Evolutionary conservation across 2,113 vertebrate species (phyloP).

Genomic region (Indicator indicator): DNA sequence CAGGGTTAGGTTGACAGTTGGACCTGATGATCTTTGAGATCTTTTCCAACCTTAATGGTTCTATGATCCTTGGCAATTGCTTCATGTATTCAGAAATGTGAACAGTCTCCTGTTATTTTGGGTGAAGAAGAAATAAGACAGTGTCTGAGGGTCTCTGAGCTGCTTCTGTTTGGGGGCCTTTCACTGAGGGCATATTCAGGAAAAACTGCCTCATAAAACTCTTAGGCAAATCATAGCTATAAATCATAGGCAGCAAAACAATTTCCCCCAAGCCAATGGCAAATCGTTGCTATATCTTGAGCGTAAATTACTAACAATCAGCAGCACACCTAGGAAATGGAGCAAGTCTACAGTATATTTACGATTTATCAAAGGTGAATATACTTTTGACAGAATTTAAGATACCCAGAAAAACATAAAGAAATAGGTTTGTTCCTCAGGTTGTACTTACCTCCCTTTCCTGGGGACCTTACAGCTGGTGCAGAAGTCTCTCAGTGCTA

Average conservation of each 20-base stretch:
- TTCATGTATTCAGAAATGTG: neutral
- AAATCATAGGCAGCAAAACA: conserved; percentile 72
- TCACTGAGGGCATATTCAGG: conserved; percentile 64
- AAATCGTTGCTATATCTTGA: conserved; percentile 72
- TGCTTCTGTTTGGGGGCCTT: conserved; percentile 55
- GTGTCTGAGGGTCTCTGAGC: conserved; percentile 47
- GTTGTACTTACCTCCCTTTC: conserved; percentile 43
- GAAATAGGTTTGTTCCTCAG: conserved; percentile 63
- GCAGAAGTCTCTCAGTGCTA: conserved; percentile 23
- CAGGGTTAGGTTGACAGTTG: no score
- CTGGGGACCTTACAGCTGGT: conserved; percentile 6
- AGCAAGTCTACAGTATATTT: conserved; percentile 68
- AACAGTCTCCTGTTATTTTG: conserved; percentile 35
- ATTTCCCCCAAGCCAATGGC: conserved; percentile 73
- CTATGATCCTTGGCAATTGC: neutral
- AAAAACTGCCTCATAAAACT: conserved; percentile 74
- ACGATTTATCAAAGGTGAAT: conserved; percentile 67
- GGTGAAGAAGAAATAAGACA: conserved; percentile 50
- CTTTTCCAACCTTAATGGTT: no score
- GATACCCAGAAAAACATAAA: conserved; percentile 67
- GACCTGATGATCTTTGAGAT: no score
- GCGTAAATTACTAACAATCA: conserved; percentile 73
- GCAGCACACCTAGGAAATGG: conserved; percentile 73
- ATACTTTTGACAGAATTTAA: conserved; percentile 70
- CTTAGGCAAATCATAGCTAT: conserved; percentile 73